Base-by-base conservation (phyloP, 2,888 invertebrate species). In the Dorcus parallelipipedus region DNA sequence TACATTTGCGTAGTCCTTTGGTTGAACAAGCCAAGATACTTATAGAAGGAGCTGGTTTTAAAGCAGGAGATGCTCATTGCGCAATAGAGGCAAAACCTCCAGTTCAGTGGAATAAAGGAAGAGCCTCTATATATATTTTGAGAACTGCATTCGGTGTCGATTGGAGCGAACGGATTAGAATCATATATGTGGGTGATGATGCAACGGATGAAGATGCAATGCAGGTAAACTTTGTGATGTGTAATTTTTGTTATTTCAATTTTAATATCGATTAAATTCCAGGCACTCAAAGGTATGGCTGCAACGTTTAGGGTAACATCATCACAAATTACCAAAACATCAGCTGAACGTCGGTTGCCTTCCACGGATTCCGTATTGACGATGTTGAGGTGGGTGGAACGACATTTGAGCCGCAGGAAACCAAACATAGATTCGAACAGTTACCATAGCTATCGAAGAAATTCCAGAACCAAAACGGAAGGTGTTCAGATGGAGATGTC, bases 261-360 rank as follows among this genome's bases (percentile, higher is more conserved):
- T 54, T 39, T 40, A 9, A 26, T 2, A 33, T 42, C 40, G 55
- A 38, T 42, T 42, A 14, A 42, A 42, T 42, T 69, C 40, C 73
- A 93, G 93, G 92, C 93, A 0, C 80, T 94, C 56, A 93, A 93
- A 81, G 94, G 94, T 76, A 94, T 95, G 93, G 94, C 94, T 0
- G 91, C 93, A 1, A 94, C 94, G 3, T 95, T 95, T 84, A 87
- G 94, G 52, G 91, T 95, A 8, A 89, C 93, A 0, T 89, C 91
- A 0, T 93, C 93, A 0, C 84, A 86, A 72, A 92, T 93, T 69
- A 90, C 90, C 4, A 90, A 91, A 72, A 94, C 94, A 0, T 90
- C 91, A 0, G 94, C 94, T 0, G 93, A 93, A 73, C 84, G 92
- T 51, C 90, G 95, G 59, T 80, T 95, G 48, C 93, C 94, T 0